These are phyloP conservation scores for Oeneis ivallda DNA, from an alignment of 2,888 invertebrate species.

Conservation along the genomic window DNA sequence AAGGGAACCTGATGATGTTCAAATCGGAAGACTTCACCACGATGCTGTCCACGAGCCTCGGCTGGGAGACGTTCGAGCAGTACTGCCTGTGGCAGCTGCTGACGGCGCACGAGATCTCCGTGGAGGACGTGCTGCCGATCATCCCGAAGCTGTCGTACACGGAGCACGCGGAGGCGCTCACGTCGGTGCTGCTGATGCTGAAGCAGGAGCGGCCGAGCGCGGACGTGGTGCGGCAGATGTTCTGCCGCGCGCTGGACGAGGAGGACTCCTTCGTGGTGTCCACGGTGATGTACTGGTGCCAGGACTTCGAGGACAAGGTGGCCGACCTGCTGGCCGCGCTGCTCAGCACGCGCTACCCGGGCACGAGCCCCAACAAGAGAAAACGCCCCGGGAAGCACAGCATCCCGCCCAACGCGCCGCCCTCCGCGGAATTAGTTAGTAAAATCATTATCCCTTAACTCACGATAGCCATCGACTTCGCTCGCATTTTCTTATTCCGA, in stretches of 20 bases:
- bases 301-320: slow-evolving; percentile 93
- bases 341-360: slow-evolving; percentile 91
- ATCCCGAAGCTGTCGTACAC: slow-evolving; percentile 89
- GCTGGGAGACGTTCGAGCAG: slow-evolving; percentile 99
- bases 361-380: slow-evolving; percentile 94
- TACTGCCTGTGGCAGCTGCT: slow-evolving; percentile 98
- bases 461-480: too few relatives aligned
- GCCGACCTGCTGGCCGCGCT: slow-evolving; percentile 90
- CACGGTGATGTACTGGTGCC: slow-evolving; percentile 96
- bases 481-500: too few relatives aligned
- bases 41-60: slow-evolving; percentile 90
- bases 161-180: slow-evolving; percentile 95
- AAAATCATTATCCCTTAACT: slow-evolving; percentile 13
- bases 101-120: slow-evolving; percentile 95
- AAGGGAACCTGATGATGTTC: slow-evolving; percentile 92
- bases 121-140: slow-evolving; percentile 92
- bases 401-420: slow-evolving; percentile 85
- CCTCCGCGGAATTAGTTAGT: slow-evolving; percentile 88
- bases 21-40: slow-evolving; percentile 88
- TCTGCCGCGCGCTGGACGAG: slow-evolving; percentile 87
- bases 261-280: slow-evolving; percentile 95
- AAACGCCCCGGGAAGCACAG: slow-evolving; percentile 90
- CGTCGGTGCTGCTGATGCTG: slow-evolving; percentile 93
- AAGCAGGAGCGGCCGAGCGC: slow-evolving; percentile 95
- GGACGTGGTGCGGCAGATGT: slow-evolving; percentile 91